Evolutionary conservation across 2,113 vertebrate genomes (phyloP).

Genomic region (Scophthalmus maximus): DNA sequence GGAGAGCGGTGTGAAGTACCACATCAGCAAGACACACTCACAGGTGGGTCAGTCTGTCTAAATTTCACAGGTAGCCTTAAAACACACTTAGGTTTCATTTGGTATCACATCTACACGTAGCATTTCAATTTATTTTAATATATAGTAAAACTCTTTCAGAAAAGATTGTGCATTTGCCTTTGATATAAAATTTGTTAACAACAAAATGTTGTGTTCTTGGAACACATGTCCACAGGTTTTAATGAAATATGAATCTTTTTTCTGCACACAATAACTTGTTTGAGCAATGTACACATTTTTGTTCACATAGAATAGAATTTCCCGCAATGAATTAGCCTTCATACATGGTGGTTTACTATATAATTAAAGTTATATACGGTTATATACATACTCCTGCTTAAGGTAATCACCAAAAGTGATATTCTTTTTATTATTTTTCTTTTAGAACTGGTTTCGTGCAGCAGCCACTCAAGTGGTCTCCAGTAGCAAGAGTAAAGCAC

Average conservation of each 20-base stretch:
- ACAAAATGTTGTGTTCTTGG: background rate
- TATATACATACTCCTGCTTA: background rate
- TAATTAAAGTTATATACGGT: background rate
- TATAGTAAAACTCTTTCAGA: background rate
- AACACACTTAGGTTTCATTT: background rate
- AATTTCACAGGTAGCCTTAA: background rate
- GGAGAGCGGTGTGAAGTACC: constrained; percentile 97
- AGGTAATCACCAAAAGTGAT: constrained; percentile 3
- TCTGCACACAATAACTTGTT: background rate
- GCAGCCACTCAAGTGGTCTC: constrained; percentile 84
- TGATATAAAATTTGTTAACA: too few species aligned
- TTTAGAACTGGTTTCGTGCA: constrained; percentile 97
- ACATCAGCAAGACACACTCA: constrained; percentile 96
- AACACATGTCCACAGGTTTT: background rate
- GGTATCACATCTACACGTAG: background rate
- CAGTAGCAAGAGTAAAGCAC: constrained; percentile 85
- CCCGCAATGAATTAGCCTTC: too few species aligned
- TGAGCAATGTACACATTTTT: background rate
- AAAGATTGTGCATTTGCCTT: background rate
- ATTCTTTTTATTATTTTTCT: background rate
- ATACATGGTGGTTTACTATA: background rate
- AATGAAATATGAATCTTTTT: background rate
- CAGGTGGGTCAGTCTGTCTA: constrained; percentile 86
- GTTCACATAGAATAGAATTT: too few species aligned
- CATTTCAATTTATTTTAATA: background rate